These are phyloP conservation scores for Aptenodytes patagonicus DNA, from an alignment of 2,113 vertebrate species.

Conservation along the genomic window DNA sequence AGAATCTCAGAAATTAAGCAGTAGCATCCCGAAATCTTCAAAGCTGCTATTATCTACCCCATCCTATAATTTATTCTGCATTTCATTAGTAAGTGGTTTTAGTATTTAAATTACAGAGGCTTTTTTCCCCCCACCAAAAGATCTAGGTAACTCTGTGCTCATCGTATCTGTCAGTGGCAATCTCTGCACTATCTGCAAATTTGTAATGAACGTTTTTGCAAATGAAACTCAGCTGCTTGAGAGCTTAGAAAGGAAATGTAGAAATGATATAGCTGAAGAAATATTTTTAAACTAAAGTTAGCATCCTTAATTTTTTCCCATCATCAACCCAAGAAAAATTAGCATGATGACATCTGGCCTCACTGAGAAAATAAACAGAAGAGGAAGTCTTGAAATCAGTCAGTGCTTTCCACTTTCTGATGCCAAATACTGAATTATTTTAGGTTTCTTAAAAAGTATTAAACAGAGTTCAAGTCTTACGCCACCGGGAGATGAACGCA, in stretches of 20 bases:
- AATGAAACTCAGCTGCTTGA: background rate
- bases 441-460: background rate
- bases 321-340: background rate
- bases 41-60: background rate
- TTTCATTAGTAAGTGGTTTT: background rate
- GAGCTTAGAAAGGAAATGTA: background rate
- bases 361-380: background rate
- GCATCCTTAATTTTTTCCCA: background rate
- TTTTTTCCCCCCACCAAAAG: rapidly evolving
- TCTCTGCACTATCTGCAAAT: background rate
- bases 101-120: background rate
- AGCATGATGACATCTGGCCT: background rate
- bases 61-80: background rate
- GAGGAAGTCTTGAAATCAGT: background rate
- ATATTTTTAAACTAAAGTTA: background rate
- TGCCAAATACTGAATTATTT: background rate
- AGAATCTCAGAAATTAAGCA: background rate
- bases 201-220: background rate
- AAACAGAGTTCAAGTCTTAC: background rate
- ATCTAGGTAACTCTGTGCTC: background rate
- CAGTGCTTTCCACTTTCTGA: background rate
- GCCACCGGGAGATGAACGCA: background rate
- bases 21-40: background rate
- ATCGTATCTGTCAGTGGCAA: rapidly evolving
- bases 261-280: background rate